A percentile compares a stretch with the other conserved stretches of the same genome.
These are phyloP conservation scores for Oryzias curvinotus DNA, from an alignment of 2,113 vertebrate genomes.

Conservation along the genomic window DNA sequence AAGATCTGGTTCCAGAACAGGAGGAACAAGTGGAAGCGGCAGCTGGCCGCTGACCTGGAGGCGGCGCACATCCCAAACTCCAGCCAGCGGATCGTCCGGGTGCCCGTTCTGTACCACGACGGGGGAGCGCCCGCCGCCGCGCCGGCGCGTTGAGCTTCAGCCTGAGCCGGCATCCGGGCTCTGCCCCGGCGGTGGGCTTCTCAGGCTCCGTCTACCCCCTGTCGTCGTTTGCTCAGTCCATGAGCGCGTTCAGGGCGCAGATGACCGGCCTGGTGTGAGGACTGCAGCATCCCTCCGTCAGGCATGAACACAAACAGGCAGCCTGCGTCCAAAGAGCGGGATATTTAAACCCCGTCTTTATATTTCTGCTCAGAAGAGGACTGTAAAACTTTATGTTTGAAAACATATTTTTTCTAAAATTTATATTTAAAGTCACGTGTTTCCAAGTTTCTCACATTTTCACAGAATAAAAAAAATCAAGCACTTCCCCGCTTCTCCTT, in stretches of 20 bases:
- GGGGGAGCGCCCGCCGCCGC: conserved; percentile 67
- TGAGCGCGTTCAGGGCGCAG: conserved; percentile 86
- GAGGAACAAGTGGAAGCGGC: conserved; percentile 91
- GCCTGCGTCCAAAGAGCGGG: conserved; percentile 60
- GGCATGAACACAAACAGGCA: neutral
- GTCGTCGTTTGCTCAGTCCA: conserved; percentile 83
- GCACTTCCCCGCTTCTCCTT: conserved; percentile 18
- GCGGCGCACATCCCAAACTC: conserved; percentile 82
- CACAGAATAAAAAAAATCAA: conserved; percentile 60
- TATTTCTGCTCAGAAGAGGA: conserved; percentile 4
- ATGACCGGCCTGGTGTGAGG: conserved; percentile 88
- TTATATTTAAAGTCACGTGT: conserved; percentile 68
- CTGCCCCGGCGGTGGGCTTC: conserved; percentile 79
- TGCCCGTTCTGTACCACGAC: conserved; percentile 92
- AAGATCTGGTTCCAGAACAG: conserved; percentile 87
- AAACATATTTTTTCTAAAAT: conserved; percentile 67
- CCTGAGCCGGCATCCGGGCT: conserved; percentile 78
- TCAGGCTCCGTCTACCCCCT: conserved; percentile 83
- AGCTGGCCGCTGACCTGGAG: conserved; percentile 88
- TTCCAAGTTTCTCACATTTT: conserved; percentile 69
- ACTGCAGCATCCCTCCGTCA: conserved; percentile 4
- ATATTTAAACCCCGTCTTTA: conserved; percentile 10
- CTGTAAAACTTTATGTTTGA: conserved; percentile 21
- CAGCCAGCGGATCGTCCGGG: conserved; percentile 86
- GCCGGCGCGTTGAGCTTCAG: conserved; percentile 62